Evolutionary conservation across 1,140 invertebrate species (phyloP), one percentile per base, ranked within the genome.

Genomic region (Conus betulinus): DNA sequence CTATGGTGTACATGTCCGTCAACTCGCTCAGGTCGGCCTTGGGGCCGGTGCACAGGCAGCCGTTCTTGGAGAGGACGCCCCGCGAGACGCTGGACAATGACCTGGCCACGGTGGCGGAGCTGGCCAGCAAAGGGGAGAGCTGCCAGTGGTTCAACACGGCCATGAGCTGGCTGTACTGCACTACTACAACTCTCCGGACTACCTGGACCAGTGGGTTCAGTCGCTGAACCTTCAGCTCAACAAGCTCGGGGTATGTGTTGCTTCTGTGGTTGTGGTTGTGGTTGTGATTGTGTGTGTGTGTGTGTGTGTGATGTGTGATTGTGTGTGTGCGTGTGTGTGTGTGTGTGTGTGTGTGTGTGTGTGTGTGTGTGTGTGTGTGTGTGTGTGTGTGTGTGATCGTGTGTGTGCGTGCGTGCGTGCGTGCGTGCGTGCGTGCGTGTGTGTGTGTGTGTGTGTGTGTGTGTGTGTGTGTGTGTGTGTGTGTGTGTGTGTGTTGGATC

Each of bases 91-190:
- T 23, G 67, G 67, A 71, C 23, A 23, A 7, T n/a, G 67, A 23
- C 11, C 67, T 71, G 67, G 67, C 11, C 6, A 23, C 17, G 17
- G 67, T 71, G 67, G 67, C 67, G 3, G 17, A 13, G 20, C 67
- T 71, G 67, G 67, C 67, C 17, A 71, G 20, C 13, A 71, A 23
- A 17, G 87, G 67, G 13, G 96, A 96, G 94, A 96, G 95, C 88
- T 96, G 96, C 4, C 96, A 97, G 91, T 99, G 98, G 98, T 97
- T 98, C 79, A 98, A 98, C 95, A 97, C 97, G 91, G 96, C 98
- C 90, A 97, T 99, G 94, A 96, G 97, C 91, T 99, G 98, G 98
- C 96, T 98, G 88, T 98, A 98, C 95, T 97, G 92, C 97, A 98
- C 95, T 96, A 97, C 91, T 97, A 97, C 91, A 97, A 97, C 91